Evolutionary conservation across 2,797 vertebrate species (phyloP).

Genomic region (Parambassis ranga): DNA sequence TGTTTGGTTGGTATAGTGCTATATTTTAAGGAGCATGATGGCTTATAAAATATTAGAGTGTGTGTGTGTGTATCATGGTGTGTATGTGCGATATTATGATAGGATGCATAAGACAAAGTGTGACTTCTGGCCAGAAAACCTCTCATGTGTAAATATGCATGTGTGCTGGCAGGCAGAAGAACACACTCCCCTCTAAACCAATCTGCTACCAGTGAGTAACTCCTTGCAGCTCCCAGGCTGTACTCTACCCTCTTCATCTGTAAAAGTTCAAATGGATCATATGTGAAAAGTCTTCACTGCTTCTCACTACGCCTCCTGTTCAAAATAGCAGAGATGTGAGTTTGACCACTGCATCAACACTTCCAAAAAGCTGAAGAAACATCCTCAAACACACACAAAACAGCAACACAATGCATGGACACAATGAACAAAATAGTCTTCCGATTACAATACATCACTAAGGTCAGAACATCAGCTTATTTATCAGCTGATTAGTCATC

Average conservation of each 20-base stretch:
- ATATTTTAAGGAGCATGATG: not conserved
- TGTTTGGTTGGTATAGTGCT: not conserved
- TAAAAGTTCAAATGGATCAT: constrained; percentile 55
- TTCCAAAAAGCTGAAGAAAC: not conserved
- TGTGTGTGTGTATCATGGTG: not conserved
- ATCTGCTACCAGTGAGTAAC: constrained; percentile 55
- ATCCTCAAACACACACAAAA: not conserved
- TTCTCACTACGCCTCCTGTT: not conserved
- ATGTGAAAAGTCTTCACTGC: constrained; percentile 17
- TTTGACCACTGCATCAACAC: too few relatives aligned
- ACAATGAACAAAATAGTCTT: not conserved
- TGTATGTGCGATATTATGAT: constrained; percentile 1
- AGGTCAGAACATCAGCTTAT: constrained; percentile 40
- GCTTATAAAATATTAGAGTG: too few relatives aligned
- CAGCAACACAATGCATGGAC: not conserved
- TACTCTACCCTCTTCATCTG: constrained; percentile 11
- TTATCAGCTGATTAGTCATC: constrained; percentile 49
- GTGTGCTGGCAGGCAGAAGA: constrained; percentile 9
- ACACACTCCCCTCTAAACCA: constrained; percentile 16
- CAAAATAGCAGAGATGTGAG: not conserved
- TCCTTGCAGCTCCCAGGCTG: constrained; percentile 33
- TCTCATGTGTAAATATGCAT: constrained; percentile 9
- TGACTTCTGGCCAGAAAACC: not conserved
- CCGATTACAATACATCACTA: not conserved
- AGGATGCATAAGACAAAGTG: not conserved